Percentiles rank a stretch among this genome's conserved stretches.
phyloP scores from a whole-genome alignment of 2,888 invertebrate genomes.

The Rhamnusium bicolor region DNA sequence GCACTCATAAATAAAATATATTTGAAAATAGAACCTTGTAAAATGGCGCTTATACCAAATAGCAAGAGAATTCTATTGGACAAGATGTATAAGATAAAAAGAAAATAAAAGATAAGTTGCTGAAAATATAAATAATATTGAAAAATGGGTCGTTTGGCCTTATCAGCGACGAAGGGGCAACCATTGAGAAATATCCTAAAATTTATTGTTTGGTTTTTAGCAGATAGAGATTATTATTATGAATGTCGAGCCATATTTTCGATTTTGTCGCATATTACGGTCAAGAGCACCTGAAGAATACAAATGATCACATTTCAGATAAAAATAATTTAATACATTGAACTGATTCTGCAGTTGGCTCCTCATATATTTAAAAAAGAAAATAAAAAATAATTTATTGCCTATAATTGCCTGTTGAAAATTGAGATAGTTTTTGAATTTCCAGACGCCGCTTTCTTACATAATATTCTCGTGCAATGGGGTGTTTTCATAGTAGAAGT shows the following conservation, averaged over 20 bases:
- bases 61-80: background rate
- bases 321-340: too few species aligned
- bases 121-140: constrained; percentile 39
- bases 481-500: too few species aligned
- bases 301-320: background rate
- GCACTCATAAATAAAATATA: constrained; percentile 30
- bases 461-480: too few species aligned
- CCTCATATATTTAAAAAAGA: too few species aligned
- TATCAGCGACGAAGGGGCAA: constrained; percentile 9
- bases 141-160: constrained; percentile 28
- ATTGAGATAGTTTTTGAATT: too few species aligned
- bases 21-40: constrained; percentile 18
- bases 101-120: constrained; percentile 35
- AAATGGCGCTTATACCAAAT: constrained; percentile 10
- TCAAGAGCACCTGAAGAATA: constrained; percentile 7
- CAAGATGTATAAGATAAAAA: constrained; percentile 33
- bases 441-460: too few species aligned
- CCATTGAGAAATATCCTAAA: constrained; percentile 12
- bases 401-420: background rate
- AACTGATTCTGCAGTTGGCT: too few species aligned
- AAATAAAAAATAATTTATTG: too few species aligned
- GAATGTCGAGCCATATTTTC: constrained; percentile 8
- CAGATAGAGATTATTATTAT: constrained; percentile 24
- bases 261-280: background rate
- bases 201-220: constrained; percentile 28